A percentile compares a stretch with the other conserved stretches of the same genome.
Evolutionary conservation across 2,888 invertebrate genomes (phyloP).

Genomic region (Heteromurus nitidus): DNA sequence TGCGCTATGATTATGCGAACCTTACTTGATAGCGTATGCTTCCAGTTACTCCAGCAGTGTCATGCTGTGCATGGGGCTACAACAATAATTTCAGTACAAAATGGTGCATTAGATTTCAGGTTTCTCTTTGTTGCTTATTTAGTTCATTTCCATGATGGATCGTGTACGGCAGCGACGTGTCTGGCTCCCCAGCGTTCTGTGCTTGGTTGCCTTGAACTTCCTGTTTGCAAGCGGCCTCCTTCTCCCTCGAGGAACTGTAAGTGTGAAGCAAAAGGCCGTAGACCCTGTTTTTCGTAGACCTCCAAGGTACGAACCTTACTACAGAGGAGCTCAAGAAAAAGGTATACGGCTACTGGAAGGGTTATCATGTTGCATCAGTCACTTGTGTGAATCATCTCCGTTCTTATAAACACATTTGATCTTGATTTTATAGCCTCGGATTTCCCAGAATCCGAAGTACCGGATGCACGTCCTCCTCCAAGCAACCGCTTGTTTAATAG

Average conservation of each 20-base stretch:
- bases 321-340: neutral
- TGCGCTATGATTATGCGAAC: too few relatives aligned
- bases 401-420: too few relatives aligned
- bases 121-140: too few relatives aligned
- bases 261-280: conserved; percentile 36
- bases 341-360: neutral
- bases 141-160: too few relatives aligned
- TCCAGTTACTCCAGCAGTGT: too few relatives aligned
- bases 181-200: too few relatives aligned
- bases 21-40: too few relatives aligned
- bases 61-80: too few relatives aligned
- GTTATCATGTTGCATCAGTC: neutral
- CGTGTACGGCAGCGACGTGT: neutral
- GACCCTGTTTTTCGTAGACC: conserved; percentile 6
- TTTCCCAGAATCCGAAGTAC: conserved; percentile 55
- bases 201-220: conserved; percentile 25
- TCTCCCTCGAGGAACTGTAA: neutral
- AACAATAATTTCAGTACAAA: too few relatives aligned
- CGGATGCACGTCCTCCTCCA: conserved; percentile 61
- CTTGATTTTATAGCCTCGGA: conserved; percentile 14
- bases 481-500: conserved; percentile 63
- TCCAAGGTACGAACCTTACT: too few relatives aligned
- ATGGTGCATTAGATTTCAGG: too few relatives aligned
- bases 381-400: neutral
- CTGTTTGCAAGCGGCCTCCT: conserved; percentile 6